Percentiles rank a stretch among this genome's conserved stretches.
phyloP scores from a whole-genome alignment of 92 coral and sea anemone genomes.

The Parazoanthus darwini region DNA sequence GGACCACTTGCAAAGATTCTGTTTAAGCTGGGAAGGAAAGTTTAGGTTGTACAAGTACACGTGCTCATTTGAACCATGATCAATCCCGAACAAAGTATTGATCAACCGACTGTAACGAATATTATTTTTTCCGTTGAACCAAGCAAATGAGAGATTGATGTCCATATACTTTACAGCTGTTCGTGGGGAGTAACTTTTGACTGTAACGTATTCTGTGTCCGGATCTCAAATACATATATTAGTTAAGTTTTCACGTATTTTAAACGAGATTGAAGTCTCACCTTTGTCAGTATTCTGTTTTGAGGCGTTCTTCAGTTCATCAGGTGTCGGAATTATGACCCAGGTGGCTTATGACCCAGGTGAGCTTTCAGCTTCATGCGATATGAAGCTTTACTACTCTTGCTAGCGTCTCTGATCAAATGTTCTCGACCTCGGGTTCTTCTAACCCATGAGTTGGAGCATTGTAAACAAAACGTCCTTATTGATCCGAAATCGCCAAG shows the following conservation, averaged over 20 bases:
- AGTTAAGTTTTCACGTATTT: background rate
- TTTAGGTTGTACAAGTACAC: too few species aligned
- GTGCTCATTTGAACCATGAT: too few species aligned
- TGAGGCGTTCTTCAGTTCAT: background rate
- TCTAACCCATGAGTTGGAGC: background rate
- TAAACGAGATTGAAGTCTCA: background rate
- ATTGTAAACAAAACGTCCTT: background rate
- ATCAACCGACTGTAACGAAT: too few species aligned
- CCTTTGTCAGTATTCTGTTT: background rate
- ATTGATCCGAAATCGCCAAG: background rate
- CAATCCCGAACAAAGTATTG: too few species aligned
- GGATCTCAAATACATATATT: too few species aligned
- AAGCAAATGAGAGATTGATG: too few species aligned
- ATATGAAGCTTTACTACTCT: background rate
- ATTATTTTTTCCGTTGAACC: too few species aligned
- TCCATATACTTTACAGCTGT: too few species aligned
- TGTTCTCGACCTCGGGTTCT: background rate
- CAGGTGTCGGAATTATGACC: background rate
- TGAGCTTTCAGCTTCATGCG: background rate
- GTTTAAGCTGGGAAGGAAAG: too few species aligned
- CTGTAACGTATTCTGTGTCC: too few species aligned
- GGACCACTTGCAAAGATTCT: too few species aligned
- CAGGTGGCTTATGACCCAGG: background rate
- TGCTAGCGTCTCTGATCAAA: background rate
- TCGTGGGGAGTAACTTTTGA: too few species aligned